Evolutionary conservation across 1,140 invertebrate species (phyloP), one percentile per base, ranked within the genome.

Genomic region (Drosophila nebulosa): DNA sequence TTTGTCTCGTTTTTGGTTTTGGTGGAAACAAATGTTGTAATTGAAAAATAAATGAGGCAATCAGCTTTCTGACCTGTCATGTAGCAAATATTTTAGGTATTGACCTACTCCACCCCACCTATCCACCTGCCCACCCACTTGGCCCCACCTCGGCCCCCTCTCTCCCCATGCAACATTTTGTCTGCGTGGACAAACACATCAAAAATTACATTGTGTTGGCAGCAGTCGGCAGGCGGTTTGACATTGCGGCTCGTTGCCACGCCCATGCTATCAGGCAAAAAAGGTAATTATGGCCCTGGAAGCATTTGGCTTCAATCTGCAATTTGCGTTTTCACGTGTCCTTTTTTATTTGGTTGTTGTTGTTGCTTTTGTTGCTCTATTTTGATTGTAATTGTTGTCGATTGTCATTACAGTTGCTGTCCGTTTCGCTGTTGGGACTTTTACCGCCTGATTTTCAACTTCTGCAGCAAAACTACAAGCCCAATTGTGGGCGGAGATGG

Each of bases 41-140:
- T 86, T 88, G 81, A 86, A 86, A 86, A 88, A 88, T 86, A 86
- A 86, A 86, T 86, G 81, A 86, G 83, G 81, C 81, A 86, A 86
- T 86, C 81, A 86, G 86, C 81, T 88, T 88, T 76, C 74, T 75
- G 81, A 86, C 83, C 81, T 86, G 83, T 88, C 83, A 74, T 86
- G 75, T 75, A 70, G 75, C 81, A 67, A 81, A 88, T 86, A 88
- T 86, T 80, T 88, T 79, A 88, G 83, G 74, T 75, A 88, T 88
- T 78, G 83, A 88, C 74, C 78, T 62, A 58, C 58, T 12, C 3
- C 55, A n/a, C 5, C 42, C 7, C 2, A 7, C 42, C 24, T 4
- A 12, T 7, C 26, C 14, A 18, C 9, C 12, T 26, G 22, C 12
- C 7, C 36, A 14, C 14, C 10, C 35, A 1, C 16, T 12, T 3